Conservation (phyloP, 2,888 invertebrate species). For the Pimpla rufipes region DNA sequence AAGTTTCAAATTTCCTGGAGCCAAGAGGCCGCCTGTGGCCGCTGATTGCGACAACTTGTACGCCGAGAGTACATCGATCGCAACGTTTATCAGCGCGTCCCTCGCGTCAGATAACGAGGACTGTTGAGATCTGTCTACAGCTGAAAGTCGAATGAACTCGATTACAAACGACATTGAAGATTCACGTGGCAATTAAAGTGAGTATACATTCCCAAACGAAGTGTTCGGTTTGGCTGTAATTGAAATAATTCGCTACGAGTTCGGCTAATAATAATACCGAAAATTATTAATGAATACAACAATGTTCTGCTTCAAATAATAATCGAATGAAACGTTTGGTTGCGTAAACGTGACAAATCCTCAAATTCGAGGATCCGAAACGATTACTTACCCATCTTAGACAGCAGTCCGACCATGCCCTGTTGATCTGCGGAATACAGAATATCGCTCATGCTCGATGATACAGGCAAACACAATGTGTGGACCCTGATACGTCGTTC, state of each 20-base stretch:
- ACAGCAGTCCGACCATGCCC: conserved; percentile 95
- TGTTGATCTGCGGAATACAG: conserved; percentile 96
- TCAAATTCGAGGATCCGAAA: conserved; percentile 16
- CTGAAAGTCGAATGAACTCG: conserved; percentile 83
- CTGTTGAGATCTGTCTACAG: conserved; percentile 95
- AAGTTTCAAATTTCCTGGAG: conserved; percentile 92
- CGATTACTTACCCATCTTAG: conserved; percentile 95
- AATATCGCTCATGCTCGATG: conserved; percentile 93
- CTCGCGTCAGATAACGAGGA: conserved; percentile 96
- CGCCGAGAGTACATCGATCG: conserved; percentile 94
- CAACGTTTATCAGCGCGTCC: conserved; percentile 98
- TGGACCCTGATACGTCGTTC: conserved; percentile 99
- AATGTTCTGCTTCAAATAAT: too few relatives aligned
- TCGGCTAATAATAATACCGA: too few relatives aligned
- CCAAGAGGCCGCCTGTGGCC: conserved; percentile 88
- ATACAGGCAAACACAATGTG: conserved; percentile 97
- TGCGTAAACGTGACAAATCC: too few relatives aligned
- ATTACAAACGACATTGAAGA: not conserved
- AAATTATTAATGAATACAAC: too few relatives aligned
- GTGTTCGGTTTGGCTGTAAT: too few relatives aligned
- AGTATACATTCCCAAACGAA: too few relatives aligned
- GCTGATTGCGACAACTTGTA: conserved; percentile 88
- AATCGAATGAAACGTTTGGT: too few relatives aligned
- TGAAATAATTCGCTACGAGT: too few relatives aligned
- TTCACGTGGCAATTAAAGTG: not conserved